Evolutionary conservation across 2,113 vertebrate genomes (phyloP), one percentile per base, ranked within the genome.

Genomic region (Maylandia zebra): DNA sequence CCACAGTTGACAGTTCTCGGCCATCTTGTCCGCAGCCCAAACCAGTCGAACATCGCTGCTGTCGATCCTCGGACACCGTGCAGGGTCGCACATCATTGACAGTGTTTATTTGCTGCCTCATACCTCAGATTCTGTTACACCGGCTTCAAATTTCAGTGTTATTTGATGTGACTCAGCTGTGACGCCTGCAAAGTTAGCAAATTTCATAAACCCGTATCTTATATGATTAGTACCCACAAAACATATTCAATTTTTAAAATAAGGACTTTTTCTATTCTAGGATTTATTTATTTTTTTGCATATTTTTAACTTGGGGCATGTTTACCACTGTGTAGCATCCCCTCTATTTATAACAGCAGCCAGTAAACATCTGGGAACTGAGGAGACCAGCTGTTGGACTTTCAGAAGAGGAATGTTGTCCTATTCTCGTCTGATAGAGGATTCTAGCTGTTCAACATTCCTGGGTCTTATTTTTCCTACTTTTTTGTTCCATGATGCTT

Each of bases 1-100:
- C 53, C 48, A 85, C 88, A 9, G 43, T 2, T 90, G 90, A 87
- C 88, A 88, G 38, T 85, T 82, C 7, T 83, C 66, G 53, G 94
- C 94, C 95, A 96, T 96, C 90, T 94, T 94, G 91, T 90, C 34
- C 82, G 85, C 48, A 94, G 94, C 11, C 94, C 78, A 71, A 43
- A 93, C 9, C 27, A 95, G 88, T 94, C 88, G 92, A 95, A 14
- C 80, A 2, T 24, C 34, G 90, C 30, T 69, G 17, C 16, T 16
- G 5, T 89, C 89, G 38, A 89, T 38, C 78, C 1, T 4, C 12
- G 2, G 24, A 36, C 5, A 3, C 9, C 27, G 7, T 13, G 59
- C 19, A 22, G 27, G 0, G 32, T 22, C 74, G 50, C 43, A 53
- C 11, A 30, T 22, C 10, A 57, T 2, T 43, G 22, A 41, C 9